Base-by-base conservation (phyloP, 2,888 invertebrate genomes). In the Endotricha flammealis region DNA sequence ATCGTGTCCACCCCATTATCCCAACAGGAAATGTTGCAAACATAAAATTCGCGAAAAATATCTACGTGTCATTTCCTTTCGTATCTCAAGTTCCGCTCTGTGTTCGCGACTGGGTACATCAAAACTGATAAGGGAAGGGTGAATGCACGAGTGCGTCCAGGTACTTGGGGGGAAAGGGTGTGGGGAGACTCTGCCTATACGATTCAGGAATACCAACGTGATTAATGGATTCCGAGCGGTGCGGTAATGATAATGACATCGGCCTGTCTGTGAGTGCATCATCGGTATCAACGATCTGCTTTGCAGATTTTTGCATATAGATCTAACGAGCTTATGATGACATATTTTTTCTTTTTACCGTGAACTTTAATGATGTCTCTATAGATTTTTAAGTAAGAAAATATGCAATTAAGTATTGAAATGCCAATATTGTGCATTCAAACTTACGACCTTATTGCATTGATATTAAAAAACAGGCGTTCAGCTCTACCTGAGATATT, bases 211-310 rank as follows among this genome's bases (percentile, higher is more conserved):
- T 76, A 78, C 69, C 81, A 72, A 74, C 77, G 73, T 85, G 85
- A 85, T 85, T 85, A 85, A 85, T 85, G 82, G 77, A 80, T 78
- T 66, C 73, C 66, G 63, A 60, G 61, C 67, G 64, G 64, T 54
- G 63, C 72, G 74, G 70, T 85, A 83, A 82, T 83, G 79, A 82
- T 83, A 81, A 85, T 83, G 82, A 83, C 75, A n/a, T 75, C 65
- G 48, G 62, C 56, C 69, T 70, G 69, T 65, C 69, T 63, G 62
- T 59, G 64, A 64, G 67, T 75, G 72, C 70, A 81, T 80, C 81
- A 80, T 75, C 70, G 58, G 67, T 76, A 75, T 79, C 76, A 79
- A 60, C 64, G 57, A 57, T 55, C 53, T 43, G 50, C 44, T 46
- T 53, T 57, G 62, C 61, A 60, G 59, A 64, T 75, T 77, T 73